Evolutionary conservation across 2,888 invertebrate species (phyloP).

Genomic region (Shargacucullia verbasci): DNA sequence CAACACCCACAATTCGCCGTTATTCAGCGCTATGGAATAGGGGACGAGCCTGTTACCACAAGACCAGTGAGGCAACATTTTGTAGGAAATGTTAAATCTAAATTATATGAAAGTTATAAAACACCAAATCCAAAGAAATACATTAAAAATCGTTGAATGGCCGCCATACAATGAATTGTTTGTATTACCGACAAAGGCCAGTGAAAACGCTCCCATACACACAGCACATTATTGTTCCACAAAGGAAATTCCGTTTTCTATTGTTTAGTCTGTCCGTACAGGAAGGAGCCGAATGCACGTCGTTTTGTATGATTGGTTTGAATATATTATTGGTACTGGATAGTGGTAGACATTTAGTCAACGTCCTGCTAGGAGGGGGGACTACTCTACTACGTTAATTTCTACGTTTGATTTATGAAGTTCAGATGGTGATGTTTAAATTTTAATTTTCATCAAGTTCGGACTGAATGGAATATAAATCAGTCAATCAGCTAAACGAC

Average conservation of each 20-base stretch:
- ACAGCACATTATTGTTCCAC: constrained; percentile 65
- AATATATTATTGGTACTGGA: constrained; percentile 21
- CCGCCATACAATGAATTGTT: constrained; percentile 34
- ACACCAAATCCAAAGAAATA: constrained; percentile 27
- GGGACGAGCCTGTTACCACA: no score
- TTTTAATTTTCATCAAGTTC: no score
- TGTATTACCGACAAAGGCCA: constrained; percentile 63
- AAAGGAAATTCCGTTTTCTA: constrained; percentile 76
- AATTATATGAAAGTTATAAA: neutral
- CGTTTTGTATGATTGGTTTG: constrained; percentile 44
- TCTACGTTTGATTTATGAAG: no score
- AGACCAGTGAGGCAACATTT: no score
- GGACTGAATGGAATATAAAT: no score
- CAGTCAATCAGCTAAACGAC: neutral
- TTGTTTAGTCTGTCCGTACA: constrained; percentile 59
- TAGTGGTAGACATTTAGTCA: constrained; percentile 1
- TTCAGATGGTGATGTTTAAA: no score
- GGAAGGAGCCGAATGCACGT: constrained; percentile 53
- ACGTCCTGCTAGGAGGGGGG: no score
- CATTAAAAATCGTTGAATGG: constrained; percentile 18
- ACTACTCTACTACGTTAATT: no score
- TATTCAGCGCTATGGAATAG: no score
- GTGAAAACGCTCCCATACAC: constrained; percentile 76
- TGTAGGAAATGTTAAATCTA: no score
- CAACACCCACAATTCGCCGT: no score